Conservation (phyloP, 2,113 vertebrate species). For the Scytalopus superciliaris region DNA sequence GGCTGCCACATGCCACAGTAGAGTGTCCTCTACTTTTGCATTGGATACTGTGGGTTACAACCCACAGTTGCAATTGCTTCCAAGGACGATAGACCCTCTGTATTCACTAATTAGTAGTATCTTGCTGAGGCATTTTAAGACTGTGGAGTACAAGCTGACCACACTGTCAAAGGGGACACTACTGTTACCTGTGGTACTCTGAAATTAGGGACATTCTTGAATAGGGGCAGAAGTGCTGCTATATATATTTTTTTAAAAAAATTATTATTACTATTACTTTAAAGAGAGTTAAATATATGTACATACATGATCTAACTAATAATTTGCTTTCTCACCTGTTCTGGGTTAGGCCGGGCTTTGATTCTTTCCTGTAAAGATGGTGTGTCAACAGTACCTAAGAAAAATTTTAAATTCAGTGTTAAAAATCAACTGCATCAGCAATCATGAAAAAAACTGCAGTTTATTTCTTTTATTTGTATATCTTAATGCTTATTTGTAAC, state of each 20-base stretch:
- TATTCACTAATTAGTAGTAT: not conserved
- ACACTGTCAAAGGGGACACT: not conserved
- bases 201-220: not conserved
- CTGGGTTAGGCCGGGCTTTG: slow-evolving; percentile 84
- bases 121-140: not conserved
- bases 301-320: not conserved
- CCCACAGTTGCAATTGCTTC: not conserved
- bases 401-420: not conserved
- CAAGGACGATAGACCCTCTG: not conserved
- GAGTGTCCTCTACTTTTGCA: not conserved
- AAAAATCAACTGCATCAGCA: not conserved
- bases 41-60: not conserved
- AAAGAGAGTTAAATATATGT: not conserved
- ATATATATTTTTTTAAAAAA: too few species aligned
- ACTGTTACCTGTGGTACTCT: not conserved
- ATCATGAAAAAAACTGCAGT: not conserved
- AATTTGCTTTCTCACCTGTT: slow-evolving; percentile 78
- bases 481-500: not conserved
- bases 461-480: not conserved
- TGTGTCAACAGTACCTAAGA: slow-evolving; percentile 89
- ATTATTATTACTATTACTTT: too few species aligned
- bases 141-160: not conserved
- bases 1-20: not conserved
- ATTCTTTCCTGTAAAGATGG: slow-evolving; percentile 90
- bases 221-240: not conserved